Conservation (phyloP, 2,797 vertebrate species). For the Oryzias dopingdopingensis region DNA sequence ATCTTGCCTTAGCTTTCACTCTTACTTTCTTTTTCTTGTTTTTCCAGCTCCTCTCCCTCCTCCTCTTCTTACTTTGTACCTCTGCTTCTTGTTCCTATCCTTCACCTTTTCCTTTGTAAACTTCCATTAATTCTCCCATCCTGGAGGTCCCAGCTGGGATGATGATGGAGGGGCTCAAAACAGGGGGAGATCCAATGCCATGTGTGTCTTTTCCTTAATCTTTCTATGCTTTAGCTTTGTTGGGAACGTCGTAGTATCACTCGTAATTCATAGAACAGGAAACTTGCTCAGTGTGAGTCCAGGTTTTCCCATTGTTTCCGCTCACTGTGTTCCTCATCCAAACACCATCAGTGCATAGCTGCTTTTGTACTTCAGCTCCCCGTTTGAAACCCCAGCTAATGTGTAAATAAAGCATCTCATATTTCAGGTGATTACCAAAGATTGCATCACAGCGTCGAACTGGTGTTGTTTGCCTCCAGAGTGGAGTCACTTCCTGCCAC, state of each 20-base stretch:
- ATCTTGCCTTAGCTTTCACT: constrained; percentile 62
- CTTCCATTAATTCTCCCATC: constrained; percentile 22
- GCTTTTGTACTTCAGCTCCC: neutral
- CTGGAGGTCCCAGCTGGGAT: constrained; percentile 43
- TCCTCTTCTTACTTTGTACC: neutral
- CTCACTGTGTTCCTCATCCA: too few species aligned
- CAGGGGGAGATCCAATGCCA: constrained; percentile 50
- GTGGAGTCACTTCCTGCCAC: constrained; percentile 27
- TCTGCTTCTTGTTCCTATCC: constrained; percentile 4
- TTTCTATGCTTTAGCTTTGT: constrained; percentile 29
- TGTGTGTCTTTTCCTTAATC: constrained; percentile 51
- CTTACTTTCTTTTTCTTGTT: constrained; percentile 24
- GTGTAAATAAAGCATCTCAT: constrained; percentile 42
- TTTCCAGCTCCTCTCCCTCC: constrained; percentile 18
- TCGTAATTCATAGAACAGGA: too few species aligned
- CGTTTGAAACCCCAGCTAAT: constrained; percentile 17
- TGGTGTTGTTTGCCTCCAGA: constrained; percentile 27
- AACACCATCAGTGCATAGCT: constrained; percentile 16
- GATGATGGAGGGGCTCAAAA: constrained; percentile 59
- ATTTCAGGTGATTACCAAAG: constrained; percentile 49
- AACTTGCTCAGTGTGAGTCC: too few species aligned
- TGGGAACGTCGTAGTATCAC: constrained; percentile 23
- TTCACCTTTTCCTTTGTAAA: constrained; percentile 5
- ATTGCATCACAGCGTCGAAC: constrained; percentile 63
- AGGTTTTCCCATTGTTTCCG: too few species aligned